Evolutionary conservation across 2,113 vertebrate species (phyloP).

Genomic region (Sialia sialis): DNA sequence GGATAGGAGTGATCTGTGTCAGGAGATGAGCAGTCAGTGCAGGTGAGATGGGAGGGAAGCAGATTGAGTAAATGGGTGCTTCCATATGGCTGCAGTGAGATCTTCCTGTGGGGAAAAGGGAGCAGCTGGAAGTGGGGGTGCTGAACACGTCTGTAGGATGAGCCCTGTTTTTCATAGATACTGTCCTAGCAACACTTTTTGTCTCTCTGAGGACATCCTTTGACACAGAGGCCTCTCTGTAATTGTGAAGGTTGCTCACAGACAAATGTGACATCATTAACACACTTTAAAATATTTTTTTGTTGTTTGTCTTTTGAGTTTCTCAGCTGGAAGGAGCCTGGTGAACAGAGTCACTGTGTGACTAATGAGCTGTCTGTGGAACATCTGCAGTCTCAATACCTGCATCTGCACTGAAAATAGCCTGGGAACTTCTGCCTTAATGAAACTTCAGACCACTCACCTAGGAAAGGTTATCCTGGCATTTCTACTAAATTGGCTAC

Average conservation of each 20-base stretch:
- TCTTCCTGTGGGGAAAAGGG: not conserved
- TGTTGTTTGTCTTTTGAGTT: not conserved
- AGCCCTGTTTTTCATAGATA: not conserved
- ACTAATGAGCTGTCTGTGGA: constrained; percentile 1
- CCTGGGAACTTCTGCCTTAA: not conserved
- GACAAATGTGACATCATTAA: not conserved
- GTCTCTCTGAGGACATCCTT: not conserved
- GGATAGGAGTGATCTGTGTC: not conserved
- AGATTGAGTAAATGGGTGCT: not conserved
- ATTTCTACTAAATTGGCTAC: not conserved
- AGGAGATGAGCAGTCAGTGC: not conserved
- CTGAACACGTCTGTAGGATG: not conserved
- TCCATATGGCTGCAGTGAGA: not conserved
- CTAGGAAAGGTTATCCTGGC: not conserved
- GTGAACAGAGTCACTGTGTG: not conserved
- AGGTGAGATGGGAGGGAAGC: not conserved
- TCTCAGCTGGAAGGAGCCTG: not conserved
- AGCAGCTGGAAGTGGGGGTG: not conserved
- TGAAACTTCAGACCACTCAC: not conserved
- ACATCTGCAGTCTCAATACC: not conserved
- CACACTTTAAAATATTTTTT: not conserved
- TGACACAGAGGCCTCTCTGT: not conserved
- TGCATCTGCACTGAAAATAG: not conserved
- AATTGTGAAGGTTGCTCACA: not conserved
- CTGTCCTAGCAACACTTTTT: not conserved